Evolutionary conservation across 2,797 vertebrate species (phyloP).

Genomic region (Neosalanx taihuensis): DNA sequence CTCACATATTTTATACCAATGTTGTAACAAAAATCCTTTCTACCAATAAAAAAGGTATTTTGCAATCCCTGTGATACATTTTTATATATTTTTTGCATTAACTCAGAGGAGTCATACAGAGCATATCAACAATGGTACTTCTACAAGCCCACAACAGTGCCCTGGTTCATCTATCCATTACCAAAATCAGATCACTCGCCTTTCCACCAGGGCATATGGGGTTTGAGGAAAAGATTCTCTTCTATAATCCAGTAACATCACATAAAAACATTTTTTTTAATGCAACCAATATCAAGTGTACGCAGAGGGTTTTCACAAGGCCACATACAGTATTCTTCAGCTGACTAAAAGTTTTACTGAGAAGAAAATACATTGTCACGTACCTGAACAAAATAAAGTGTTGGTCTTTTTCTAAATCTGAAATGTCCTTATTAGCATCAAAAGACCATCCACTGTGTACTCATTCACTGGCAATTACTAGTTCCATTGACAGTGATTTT

Average conservation of each 20-base stretch:
- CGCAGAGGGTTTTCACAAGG: neutral
- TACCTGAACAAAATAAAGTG: conserved; percentile 2
- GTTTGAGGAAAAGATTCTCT: neutral
- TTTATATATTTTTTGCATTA: neutral
- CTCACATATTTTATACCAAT: neutral
- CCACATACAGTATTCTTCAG: neutral
- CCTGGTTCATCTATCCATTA: too few species aligned
- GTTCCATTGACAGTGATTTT: neutral
- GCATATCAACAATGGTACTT: too few species aligned
- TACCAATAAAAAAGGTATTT: neutral
- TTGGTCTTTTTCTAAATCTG: neutral
- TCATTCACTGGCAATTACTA: conserved; percentile 8
- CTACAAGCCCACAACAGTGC: neutral
- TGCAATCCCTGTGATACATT: neutral
- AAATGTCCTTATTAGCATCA: neutral
- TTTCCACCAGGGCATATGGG: too few species aligned
- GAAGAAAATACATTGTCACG: neutral
- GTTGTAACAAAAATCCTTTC: conserved; percentile 3
- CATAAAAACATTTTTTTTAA: too few species aligned
- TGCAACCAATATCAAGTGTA: neutral
- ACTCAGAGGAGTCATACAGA: too few species aligned
- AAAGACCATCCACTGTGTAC: neutral
- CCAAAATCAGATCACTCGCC: too few species aligned
- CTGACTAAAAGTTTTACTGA: neutral
- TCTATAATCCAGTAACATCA: too few species aligned